Conservation (phyloP, 2,797 vertebrate species). For the Pogonophryne albipinna region DNA sequence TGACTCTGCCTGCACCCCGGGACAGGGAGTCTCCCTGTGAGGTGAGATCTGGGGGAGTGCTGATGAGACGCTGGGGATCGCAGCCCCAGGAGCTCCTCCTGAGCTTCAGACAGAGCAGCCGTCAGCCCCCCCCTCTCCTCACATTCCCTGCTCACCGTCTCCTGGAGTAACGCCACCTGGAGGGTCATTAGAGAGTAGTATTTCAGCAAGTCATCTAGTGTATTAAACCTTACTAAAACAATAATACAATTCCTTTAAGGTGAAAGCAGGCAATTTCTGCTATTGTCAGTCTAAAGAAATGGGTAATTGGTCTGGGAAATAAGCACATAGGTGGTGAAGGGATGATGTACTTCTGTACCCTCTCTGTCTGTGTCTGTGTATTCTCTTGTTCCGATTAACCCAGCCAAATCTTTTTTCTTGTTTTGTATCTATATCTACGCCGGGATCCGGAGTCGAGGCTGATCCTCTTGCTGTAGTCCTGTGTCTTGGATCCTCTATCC, state of each 20-base stretch:
- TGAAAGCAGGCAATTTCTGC: background rate
- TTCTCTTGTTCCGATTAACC: no score
- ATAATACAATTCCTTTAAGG: background rate
- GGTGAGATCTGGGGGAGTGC: conserved; percentile 47
- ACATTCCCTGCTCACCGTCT: conserved; percentile 92
- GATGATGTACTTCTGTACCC: no score
- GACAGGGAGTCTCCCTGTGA: conserved; percentile 19
- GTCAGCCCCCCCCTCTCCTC: conserved; percentile 92
- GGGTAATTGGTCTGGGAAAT: background rate
- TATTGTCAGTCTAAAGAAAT: background rate
- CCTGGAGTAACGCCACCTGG: conserved; percentile 89
- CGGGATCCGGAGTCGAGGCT: no score
- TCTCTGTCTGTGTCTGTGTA: no score
- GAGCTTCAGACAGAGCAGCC: conserved; percentile 85
- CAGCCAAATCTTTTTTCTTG: no score
- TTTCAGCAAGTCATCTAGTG: background rate
- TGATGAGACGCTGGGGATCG: conserved; percentile 44
- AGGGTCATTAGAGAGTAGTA: background rate
- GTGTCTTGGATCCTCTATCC: no score
- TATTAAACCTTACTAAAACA: background rate
- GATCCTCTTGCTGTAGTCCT: no score
- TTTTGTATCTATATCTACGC: no score
- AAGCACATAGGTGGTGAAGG: no score
- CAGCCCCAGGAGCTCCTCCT: conserved; percentile 85
- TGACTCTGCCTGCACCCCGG: conserved; percentile 18